Base-by-base conservation (phyloP, 2,113 vertebrate genomes). In the Hiodon tergisus region DNA sequence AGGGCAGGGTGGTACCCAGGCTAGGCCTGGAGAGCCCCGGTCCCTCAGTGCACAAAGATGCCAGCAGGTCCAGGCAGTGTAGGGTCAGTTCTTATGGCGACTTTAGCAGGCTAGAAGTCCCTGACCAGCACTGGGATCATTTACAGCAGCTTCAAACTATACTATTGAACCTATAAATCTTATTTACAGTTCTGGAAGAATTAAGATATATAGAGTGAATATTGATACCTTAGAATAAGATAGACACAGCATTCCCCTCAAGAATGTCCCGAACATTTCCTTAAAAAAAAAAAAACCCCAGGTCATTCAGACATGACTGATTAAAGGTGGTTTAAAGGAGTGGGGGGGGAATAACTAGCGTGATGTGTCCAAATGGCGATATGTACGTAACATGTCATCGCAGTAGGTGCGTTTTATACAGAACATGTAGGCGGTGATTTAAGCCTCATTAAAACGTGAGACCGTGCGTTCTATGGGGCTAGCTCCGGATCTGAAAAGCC, bases 81-180 rank as follows among this genome's bases (percentile, higher is more conserved):
- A 1, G 31, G 31, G 31, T 31, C 31, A 31, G 31, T 31, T 31
- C 31, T 31, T 46, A 59, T 50, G 46, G 46, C 10, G 55, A 14
- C 31, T 50, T 59, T 71, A 58, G 50, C 47, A 71, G 54, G 55
- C 47, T 8, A 71, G 60, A 17, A 71, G 70, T 57, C 60, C 14
- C 70, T 17, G 16, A 16, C 17, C 61, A 63, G 61, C 14, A 63
- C 61, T 16, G 17, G n/a, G 57, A 31, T 31, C 31, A 31, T 58
- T 65, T 50, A 48, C 65, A 58, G 65, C 55, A 50, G 54, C 5
- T 59, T 67, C 31, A 74, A 58, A 59, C 7, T 68, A 68, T 8
- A n/a, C 67, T 55, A 75, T 57, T 74, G 62, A 66, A 53, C 53
- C 73, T 74, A 66, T 58, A 75, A 50, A 75, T 57, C 62, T 67